These are phyloP conservation scores for Hapalemur alaotrensis DNA, from an alignment of 2,797 vertebrate species.

Conservation along the genomic window DNA sequence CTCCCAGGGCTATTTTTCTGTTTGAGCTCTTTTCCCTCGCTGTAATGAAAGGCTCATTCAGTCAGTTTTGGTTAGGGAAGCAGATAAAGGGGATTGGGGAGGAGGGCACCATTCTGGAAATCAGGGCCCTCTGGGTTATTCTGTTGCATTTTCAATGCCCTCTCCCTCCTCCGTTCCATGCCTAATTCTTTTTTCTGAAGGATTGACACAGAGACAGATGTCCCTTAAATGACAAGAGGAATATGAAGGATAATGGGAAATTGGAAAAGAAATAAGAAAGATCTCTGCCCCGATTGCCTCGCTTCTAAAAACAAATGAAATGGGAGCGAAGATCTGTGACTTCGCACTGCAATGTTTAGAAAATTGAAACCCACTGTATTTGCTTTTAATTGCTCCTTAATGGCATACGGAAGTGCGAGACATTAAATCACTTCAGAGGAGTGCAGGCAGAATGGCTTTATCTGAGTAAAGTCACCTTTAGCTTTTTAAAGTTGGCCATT, in stretches of 20 bases:
- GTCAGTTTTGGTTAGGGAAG: background rate
- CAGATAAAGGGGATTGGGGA: background rate
- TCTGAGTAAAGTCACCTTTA: slow-evolving; percentile 48
- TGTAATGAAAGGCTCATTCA: background rate
- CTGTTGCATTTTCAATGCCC: background rate
- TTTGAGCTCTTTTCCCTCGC: background rate
- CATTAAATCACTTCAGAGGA: slow-evolving; percentile 51
- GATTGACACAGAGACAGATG: background rate
- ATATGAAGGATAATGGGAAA: background rate
- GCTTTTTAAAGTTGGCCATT: background rate
- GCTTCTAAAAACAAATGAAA: slow-evolving; percentile 43
- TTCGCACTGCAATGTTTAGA: background rate
- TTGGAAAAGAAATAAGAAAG: background rate
- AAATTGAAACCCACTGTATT: slow-evolving; percentile 10
- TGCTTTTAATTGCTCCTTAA: slow-evolving; percentile 64
- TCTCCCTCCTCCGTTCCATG: background rate
- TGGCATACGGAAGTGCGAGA: background rate
- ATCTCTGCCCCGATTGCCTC: background rate
- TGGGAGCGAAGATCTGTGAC: background rate
- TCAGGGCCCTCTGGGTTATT: background rate
- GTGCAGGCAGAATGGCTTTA: slow-evolving; percentile 11
- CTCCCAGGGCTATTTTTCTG: background rate
- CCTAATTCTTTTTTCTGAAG: background rate
- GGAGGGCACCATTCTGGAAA: background rate
- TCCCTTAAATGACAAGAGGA: background rate